Base-by-base conservation (phyloP, 2,888 invertebrate species). In the Cenopis cana region DNA sequence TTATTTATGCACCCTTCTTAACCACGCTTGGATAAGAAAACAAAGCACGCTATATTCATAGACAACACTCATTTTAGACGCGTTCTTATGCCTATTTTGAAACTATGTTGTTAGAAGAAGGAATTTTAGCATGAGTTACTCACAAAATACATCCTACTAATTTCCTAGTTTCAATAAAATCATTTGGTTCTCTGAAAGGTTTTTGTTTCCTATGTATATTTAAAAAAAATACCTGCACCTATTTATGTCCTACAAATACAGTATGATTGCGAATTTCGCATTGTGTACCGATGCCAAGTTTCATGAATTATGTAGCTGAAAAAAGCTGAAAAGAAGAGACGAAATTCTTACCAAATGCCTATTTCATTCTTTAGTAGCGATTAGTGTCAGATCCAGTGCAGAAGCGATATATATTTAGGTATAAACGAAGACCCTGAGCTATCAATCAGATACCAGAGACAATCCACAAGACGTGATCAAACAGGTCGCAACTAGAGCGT, bases 1-100 rank as follows among this genome's bases (percentile, higher is more conserved):
- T 90, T 87, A 91, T 89, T 91, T 90, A 92, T 92, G 91, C 92
- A 92, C 92, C 92, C 92, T 90, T 90, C 88, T 83, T 87, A 86
- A 86, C 85, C 88, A 88, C 87, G 87, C 85, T 83, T 88, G 89
- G 84, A 80, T 86, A 82, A 85, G 85, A 85, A 86, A 83, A 85
- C 77, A 82, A 71, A 71, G 61, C 71, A 67, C 67, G 66, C 61
- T 70, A 66, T 59, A 66, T 60, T 66, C 41, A 61, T 57, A 72
- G 72, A 68, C 62, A 62, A 64, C 17, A 60, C 60, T 67, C 61
- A 67, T 61, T 71, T 55, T 36, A 67, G 54, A 70, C 46, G 46
- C 24, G 38, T 50, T 56, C 55, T 67, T n/a, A n/a, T n/a, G n/a
- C n/a, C 38, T 61, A 36, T 24, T 60, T 50, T 24, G 24, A n/a